Base-by-base conservation (phyloP, 2,888 invertebrate genomes). In the Gibbula magus region DNA sequence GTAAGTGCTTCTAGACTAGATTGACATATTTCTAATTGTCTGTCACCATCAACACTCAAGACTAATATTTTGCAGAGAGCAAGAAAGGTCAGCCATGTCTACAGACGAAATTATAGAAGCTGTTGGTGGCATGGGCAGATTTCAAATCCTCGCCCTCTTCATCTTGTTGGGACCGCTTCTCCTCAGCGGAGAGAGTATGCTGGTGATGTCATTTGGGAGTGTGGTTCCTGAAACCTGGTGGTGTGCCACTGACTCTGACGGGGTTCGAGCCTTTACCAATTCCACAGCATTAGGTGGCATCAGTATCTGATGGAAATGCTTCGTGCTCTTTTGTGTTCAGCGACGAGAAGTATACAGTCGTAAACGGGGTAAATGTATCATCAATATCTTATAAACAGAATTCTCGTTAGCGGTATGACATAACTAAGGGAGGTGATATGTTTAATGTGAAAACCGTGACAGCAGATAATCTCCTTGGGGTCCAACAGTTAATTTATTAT, bases 151-250 rank as follows among this genome's bases (percentile, higher is more conserved):
- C n/a, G 51, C 51, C 51, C 45, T 74, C 3, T 22, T 74, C 2
- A 10, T 74, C 2, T 7, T 51, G 7, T 25, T 74, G 74, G 25
- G 25, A 22, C 74, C 74, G 2, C 20, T 22, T 10, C 25, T 39
- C 2, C 18, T 74, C 13, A 22, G 25, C 10, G 74, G 45, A 8
- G 51, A 52, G 74, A 51, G 74, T 25, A 74, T 74, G 74, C 25
- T 74, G 51, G n/a, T 25, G 51, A 74, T 74, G 74, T 74, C 74
- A 25, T 74, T 74, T 18, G 52, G 20, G 39, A 52, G 22, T 16
- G 74, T 51, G 16, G 51, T 52, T 25, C 74, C 74, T 39, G 74
- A 74, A 0, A 51, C 16, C 4, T 74, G 74, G 74, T 52, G 52
- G 39, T 39, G 39, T 18, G 22, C 20, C 29, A 61, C 10, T 25